phyloP scores from a whole-genome alignment of 1,140 invertebrate species.

The Homarus americanus region DNA sequence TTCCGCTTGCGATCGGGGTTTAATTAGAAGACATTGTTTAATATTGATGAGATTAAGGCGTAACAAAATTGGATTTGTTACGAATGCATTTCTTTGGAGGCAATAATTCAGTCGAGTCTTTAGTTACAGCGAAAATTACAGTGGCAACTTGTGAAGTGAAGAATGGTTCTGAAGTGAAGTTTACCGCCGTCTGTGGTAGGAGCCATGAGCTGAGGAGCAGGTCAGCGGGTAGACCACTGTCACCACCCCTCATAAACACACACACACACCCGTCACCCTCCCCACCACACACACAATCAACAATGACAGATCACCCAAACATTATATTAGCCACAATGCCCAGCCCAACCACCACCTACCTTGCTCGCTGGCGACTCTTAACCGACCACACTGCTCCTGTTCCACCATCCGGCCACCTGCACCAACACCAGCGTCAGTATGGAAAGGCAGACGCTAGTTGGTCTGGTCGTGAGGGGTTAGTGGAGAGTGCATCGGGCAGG shows the following conservation, averaged over 20 bases:
- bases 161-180: background rate
- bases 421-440: too few relatives aligned
- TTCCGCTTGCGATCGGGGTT: background rate
- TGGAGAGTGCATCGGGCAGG: background rate
- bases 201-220: constrained; percentile 24
- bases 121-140: background rate
- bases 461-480: background rate
- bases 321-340: background rate
- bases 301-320: background rate
- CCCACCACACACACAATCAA: background rate
- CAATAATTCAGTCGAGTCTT: background rate
- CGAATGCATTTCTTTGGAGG: too few relatives aligned
- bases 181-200: background rate
- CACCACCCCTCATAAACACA: background rate
- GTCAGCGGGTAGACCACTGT: background rate
- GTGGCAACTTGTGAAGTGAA: background rate
- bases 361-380: background rate
- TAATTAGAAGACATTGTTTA: too few relatives aligned
- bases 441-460: too few relatives aligned
- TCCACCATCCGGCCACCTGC: too few relatives aligned
- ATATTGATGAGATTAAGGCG: too few relatives aligned
- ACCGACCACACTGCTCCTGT: background rate
- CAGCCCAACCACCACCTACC: background rate
- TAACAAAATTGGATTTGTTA: too few relatives aligned
- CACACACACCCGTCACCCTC: background rate